A percentile compares a stretch with the other conserved stretches of the same genome.
Evolutionary conservation across 1,140 invertebrate genomes (phyloP).

Genomic region (Metaphire vulgaris): DNA sequence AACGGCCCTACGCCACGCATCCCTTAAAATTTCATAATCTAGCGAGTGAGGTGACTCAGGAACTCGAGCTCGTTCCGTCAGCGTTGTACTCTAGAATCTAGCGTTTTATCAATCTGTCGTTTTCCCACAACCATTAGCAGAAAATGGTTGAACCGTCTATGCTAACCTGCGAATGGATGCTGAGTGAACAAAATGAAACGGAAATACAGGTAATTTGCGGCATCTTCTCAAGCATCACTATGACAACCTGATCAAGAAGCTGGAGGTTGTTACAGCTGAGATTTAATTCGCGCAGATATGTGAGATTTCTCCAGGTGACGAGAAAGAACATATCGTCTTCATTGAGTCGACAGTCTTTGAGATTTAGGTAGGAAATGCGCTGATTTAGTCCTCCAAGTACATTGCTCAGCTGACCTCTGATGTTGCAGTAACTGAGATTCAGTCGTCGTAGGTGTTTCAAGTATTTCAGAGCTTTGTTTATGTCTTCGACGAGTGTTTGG

Average conservation of each 20-base stretch:
- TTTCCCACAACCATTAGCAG: no score
- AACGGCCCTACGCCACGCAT: no score
- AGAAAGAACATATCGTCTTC: constrained; percentile 36
- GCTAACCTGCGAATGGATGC: constrained; percentile 16
- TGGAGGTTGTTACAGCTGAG: constrained; percentile 42
- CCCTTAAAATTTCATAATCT: no score
- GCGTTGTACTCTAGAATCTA: no score
- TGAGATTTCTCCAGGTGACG: constrained; percentile 34
- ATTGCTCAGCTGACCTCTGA: constrained; percentile 33
- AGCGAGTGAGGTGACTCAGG: no score
- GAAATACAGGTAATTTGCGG: constrained; percentile 39
- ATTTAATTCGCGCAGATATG: constrained; percentile 38
- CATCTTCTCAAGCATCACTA: constrained; percentile 34
- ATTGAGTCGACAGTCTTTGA: constrained; percentile 41
- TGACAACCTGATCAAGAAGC: constrained; percentile 19
- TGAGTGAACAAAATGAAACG: constrained; percentile 40
- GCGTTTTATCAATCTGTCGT: no score
- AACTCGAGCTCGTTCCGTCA: no score
- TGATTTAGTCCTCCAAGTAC: constrained; percentile 32
- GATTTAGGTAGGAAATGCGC: constrained; percentile 35
- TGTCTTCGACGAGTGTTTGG: constrained; percentile 15
- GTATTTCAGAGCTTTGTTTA: constrained; percentile 32
- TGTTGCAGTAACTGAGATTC: constrained; percentile 39
- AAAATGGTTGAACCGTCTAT: no score
- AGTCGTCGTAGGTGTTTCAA: constrained; percentile 36